These are phyloP conservation scores for Acrobasis repandana DNA, from an alignment of 2,888 invertebrate genomes.

Conservation along the genomic window DNA sequence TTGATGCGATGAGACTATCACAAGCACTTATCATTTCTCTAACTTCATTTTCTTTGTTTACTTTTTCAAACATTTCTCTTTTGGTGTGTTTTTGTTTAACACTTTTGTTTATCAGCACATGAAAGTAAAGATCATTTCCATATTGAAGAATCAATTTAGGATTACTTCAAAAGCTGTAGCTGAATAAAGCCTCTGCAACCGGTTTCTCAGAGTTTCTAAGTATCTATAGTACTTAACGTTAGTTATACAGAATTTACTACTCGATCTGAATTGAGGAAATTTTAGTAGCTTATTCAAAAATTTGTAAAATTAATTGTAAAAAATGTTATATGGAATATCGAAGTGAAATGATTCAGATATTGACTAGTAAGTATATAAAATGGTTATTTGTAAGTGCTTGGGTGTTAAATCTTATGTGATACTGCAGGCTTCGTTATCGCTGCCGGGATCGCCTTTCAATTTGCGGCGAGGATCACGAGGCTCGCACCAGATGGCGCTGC, in stretches of 20 bases:
- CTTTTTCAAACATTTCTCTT: conserved; percentile 43
- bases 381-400: conserved; percentile 23
- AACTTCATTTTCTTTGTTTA: conserved; percentile 48
- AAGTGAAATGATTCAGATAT: conserved; percentile 7
- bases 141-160: conserved; percentile 42
- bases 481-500: conserved; percentile 95
- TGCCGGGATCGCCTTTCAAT: conserved; percentile 98
- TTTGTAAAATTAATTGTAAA: neutral
- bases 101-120: conserved; percentile 81
- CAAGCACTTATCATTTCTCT: conserved; percentile 59
- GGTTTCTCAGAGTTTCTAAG: conserved; percentile 44
- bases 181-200: conserved; percentile 74
- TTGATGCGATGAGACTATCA: conserved; percentile 61
- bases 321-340: neutral
- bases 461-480: conserved; percentile 94
- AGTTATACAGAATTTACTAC: conserved; percentile 42
- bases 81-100: conserved; percentile 51
- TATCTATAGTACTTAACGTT: conserved; percentile 30
- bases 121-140: conserved; percentile 66
- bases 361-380: conserved; percentile 25
- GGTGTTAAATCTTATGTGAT: conserved; percentile 45
- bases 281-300: conserved; percentile 34
- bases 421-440: conserved; percentile 95
- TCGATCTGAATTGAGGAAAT: conserved; percentile 79
- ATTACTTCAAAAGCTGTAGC: conserved; percentile 41